Conservation (phyloP, 1,140 invertebrate species). For the Zaprionus africanus region DNA sequence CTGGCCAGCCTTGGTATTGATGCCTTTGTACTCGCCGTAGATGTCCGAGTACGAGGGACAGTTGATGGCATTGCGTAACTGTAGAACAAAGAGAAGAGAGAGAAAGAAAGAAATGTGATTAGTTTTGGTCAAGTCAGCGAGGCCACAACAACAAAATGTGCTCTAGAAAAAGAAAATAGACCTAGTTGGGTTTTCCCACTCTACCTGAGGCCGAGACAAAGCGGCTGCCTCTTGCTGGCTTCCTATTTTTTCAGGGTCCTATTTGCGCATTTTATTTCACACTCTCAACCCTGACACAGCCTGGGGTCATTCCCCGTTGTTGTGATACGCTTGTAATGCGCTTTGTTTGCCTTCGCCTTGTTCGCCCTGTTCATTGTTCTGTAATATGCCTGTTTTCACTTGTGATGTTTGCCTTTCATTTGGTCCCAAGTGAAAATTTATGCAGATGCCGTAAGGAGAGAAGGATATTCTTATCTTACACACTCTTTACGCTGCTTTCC, state of each 20-base stretch:
- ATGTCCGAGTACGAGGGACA: slow-evolving; percentile 71
- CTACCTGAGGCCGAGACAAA: slow-evolving; percentile 19
- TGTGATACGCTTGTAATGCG: slow-evolving; percentile 73
- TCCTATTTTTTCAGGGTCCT: background rate
- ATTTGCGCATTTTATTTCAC: slow-evolving; percentile 42
- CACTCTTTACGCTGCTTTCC: background rate
- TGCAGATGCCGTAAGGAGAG: slow-evolving; percentile 34
- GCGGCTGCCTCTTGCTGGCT: background rate
- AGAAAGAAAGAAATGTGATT: slow-evolving; percentile 47
- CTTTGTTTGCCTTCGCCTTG: slow-evolving; percentile 23
- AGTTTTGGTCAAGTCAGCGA: slow-evolving; percentile 49
- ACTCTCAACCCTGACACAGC: slow-evolving; percentile 27
- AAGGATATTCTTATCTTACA: background rate
- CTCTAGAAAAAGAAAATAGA: background rate
- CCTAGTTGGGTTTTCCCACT: background rate
- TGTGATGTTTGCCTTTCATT: slow-evolving; percentile 72
- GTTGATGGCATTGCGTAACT: slow-evolving; percentile 73
- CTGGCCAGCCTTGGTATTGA: slow-evolving; percentile 29
- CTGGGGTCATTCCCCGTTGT: slow-evolving; percentile 52
- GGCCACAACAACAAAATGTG: slow-evolving; percentile 10
- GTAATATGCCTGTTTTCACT: slow-evolving; percentile 66
- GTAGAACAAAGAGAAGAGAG: slow-evolving; percentile 3
- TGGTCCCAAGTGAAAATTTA: slow-evolving; percentile 54
- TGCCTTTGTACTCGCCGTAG: slow-evolving; percentile 60
- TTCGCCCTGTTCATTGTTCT: slow-evolving; percentile 67